Base-by-base conservation (phyloP, 1,140 invertebrate species). In the Pseudomyrmex dendroicus region DNA sequence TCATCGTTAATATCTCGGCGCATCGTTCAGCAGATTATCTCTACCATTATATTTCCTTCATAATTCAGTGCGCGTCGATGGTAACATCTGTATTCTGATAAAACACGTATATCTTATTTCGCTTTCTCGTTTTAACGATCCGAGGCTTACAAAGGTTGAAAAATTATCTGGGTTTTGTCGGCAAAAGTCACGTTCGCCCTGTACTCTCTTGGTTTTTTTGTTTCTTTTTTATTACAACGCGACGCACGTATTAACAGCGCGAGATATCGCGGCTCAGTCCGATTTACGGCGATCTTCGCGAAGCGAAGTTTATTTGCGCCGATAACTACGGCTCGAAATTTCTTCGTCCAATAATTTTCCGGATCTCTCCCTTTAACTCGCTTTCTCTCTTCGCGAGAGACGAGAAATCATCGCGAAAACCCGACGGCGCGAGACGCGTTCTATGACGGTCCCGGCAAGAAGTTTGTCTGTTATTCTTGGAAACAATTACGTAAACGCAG, bases 281-380 rank as follows among this genome's bases (percentile, higher is more conserved):
- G 72, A 77, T 77, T 87, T 46, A 56, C 48, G 73, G 17, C 20
- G 54, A 78, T 56, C 52, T 74, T 64, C 25, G 44, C 44, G 22
- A 35, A 17, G 44, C n/a, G 46, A 48, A 70, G 22, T 78, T 84
- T 73, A 77, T 83, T 86, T 63, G 73, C 64, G 73, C 72, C 61
- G 61, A 86, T 86, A 87, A 78, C 77, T 25, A 12, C 64, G 50
- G 25, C 59, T 2, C 35, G 56, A 86, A 87, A 77, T 87, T 87
- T 68, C 66, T 86, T 83, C 66, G 57, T 66, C 48, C 54, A 25
- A 68, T 70, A 82, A 85, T 73, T 85, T n/a, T 64, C 63, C 4
- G 63, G 35, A 35, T 35, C 48, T 52, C 62, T 62, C 66, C 20
- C 59, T 54, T 50, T 9, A 44, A n/a, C 56, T 44, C 56, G 76